These are phyloP conservation scores for Drosophila eugracilis DNA, from an alignment of 1,140 invertebrate genomes.

Conservation along the genomic window DNA sequence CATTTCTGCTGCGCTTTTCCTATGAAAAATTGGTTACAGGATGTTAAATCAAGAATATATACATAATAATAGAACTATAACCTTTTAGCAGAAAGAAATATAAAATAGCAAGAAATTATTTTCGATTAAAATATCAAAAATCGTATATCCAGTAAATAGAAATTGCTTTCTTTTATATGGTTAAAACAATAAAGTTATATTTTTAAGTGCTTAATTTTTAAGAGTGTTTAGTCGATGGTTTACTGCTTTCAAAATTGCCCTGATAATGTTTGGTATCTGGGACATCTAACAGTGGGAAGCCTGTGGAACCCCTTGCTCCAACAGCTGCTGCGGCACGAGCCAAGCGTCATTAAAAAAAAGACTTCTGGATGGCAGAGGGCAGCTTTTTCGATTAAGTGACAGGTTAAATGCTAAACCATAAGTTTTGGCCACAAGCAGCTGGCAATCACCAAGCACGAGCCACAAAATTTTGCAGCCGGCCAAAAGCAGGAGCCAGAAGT, in stretches of 20 bases:
- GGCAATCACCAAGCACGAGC: conserved; percentile 60
- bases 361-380: conserved; percentile 49
- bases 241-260: neutral
- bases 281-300: conserved; percentile 31
- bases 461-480: conserved; percentile 62
- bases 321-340: conserved; percentile 44
- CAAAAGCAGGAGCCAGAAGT: conserved; percentile 27
- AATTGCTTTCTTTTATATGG: too few relatives aligned
- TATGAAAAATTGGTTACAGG: neutral
- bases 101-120: too few relatives aligned
- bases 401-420: conserved; percentile 73
- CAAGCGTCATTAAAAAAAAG: conserved; percentile 41
- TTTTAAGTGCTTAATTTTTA: neutral
- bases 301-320: conserved; percentile 1
- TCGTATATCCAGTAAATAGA: too few relatives aligned
- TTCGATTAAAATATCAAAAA: too few relatives aligned
- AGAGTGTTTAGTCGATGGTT: neutral
- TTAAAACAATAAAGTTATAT: too few relatives aligned
- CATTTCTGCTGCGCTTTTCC: neutral
- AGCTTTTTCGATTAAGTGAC: conserved; percentile 68
- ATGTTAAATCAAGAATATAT: neutral
- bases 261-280: conserved; percentile 20
- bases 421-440: conserved; percentile 64
- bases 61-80: too few relatives aligned
- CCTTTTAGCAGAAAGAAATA: too few relatives aligned